Evolutionary conservation across 2,888 invertebrate genomes (phyloP), one percentile per base, ranked within the genome.

Genomic region (Entomobrya proxima): DNA sequence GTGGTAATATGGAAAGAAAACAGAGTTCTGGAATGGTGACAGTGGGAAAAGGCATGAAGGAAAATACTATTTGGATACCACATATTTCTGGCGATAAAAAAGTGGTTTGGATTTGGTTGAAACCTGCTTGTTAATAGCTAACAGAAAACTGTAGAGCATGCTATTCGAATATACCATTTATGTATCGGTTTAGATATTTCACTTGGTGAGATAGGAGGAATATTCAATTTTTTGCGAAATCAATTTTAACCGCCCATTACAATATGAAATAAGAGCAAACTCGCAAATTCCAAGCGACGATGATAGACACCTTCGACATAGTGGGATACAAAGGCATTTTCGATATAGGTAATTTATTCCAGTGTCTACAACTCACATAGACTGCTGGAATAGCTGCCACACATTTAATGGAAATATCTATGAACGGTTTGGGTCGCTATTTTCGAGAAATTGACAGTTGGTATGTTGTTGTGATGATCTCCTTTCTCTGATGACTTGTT

Each of bases 211-310:
- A 67, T 67, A 40, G 69, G 0, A 27, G 47, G 18, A 44, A 44
- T 15, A 13, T n/a, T 69, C 11, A 44, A 69, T 44, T 44, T 69
- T 69, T 47, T 27, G 44, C 27, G 1, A 44, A 69, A 69, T 40
- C 69, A 69, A 69, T 69, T 69, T 69, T 21, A 69, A 69, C 40
- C 44, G 21, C 15, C 44, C 44, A 69, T 27, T 69, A 37, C 13
- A 40, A 44, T 27, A 69, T 21, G 11, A 27, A 69, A 24, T 2
- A 15, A n/a, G 47, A 44, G 40, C 21, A 44, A 61, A 61, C 30
- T 44, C 6, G 69, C 69, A 40, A 37, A 21, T 67, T 67, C 21
- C 13, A 58, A 58, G 30, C 13, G 58, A 30, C 30, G 69, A 67
- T 40, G 69, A 44, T 27, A 35, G 18, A 18, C 35, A 64, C 64